Evolutionary conservation across 1,140 invertebrate genomes (phyloP), one percentile per base, ranked within the genome.

Genomic region (Macrobrachium nipponense): DNA sequence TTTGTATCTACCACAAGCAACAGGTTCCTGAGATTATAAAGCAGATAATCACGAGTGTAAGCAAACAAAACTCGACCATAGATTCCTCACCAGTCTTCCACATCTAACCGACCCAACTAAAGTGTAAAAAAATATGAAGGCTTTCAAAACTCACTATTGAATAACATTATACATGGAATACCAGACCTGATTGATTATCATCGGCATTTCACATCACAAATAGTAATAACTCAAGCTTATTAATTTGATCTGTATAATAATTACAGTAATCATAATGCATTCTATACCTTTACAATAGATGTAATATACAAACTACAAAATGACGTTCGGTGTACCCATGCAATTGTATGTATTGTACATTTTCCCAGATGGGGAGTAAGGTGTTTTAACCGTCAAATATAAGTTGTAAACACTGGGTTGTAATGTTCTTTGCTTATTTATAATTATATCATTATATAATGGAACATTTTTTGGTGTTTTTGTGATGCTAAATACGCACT

Each of bases 1-100:
- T 86, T 72, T 80, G 84, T 80, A 86, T 86, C 84, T 86, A 86
- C 84, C 84, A 86, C 84, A 86, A 83, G 82, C 73, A 83, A 76
- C 82, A 83, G 82, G 82, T 83, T 83, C 84, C 84, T 80, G 76
- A 79, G 77, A 80, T 80, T 43, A 70, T 70, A 70, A 70, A 70
- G 68, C 68, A 23, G 68, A 70, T 70, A 80, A 86, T 72, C 84
- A 86, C 78, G 84, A 86, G 84, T 86, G 84, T 73, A 66, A 72
- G 72, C 78, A 86, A 62, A 80, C 78, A 86, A 86, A 86, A 62
- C 59, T 80, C 62, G 77, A 86, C 84, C 84, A 86, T 86, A 86
- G 84, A 86, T 86, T 86, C 84, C 84, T 86, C 84, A 80, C 78
- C 84, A 80, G 84, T 86, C 84, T 86, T 86, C 84, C 84, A 86